phyloP scores from a whole-genome alignment of 2,113 vertebrate genomes.

The Cichladusa arquata region DNA sequence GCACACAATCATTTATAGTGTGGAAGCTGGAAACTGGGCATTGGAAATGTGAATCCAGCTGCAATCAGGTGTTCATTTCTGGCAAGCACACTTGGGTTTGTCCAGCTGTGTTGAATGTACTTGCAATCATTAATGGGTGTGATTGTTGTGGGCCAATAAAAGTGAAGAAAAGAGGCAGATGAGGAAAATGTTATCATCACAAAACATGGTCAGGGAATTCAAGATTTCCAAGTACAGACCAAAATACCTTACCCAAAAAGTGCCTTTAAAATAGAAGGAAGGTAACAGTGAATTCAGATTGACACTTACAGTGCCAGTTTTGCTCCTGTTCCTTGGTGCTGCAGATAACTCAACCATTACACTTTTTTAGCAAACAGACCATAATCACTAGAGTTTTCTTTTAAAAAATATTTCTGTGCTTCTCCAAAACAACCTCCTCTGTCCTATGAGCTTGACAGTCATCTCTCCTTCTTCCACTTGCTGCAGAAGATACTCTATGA shows the following conservation, averaged over 20 bases:
- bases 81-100: background rate
- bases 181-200: background rate
- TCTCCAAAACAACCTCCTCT: background rate
- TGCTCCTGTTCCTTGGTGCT: background rate
- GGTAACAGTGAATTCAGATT: background rate
- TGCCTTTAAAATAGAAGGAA: background rate
- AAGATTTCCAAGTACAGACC: background rate
- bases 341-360: background rate
- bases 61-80: background rate
- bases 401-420: background rate
- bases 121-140: background rate
- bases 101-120: background rate
- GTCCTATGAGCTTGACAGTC: background rate
- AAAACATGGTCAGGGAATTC: background rate
- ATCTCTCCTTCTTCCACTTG: background rate
- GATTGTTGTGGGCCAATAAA: background rate
- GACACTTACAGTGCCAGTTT: background rate
- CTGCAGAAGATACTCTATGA: background rate
- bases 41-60: background rate
- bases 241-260: background rate
- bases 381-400: background rate
- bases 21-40: background rate
- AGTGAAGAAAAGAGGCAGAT: background rate
- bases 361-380: background rate
- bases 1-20: background rate